phyloP scores from a whole-genome alignment of 2,797 vertebrate species.

The Pogoniulus pusillus region DNA sequence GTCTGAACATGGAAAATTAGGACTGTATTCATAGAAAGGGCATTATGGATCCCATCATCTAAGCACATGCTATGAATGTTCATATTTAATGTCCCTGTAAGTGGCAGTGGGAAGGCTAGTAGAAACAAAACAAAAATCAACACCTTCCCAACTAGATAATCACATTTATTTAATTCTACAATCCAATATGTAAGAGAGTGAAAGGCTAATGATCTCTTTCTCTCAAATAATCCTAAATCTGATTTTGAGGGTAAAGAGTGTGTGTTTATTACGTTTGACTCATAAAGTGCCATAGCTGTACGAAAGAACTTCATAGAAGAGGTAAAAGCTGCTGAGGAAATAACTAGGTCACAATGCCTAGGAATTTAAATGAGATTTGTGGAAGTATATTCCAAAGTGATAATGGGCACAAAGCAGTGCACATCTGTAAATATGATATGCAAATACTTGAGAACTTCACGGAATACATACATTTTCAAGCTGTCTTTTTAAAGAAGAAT shows the following conservation, averaged over 20 bases:
- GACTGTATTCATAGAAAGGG: neutral
- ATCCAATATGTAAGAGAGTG: neutral
- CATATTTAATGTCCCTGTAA: neutral
- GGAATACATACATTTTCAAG: neutral
- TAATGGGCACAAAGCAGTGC: neutral
- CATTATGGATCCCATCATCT: neutral
- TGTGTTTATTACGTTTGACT: neutral
- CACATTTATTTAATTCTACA: slow-evolving; percentile 4
- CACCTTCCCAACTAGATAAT: neutral
- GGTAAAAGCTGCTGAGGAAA: slow-evolving; percentile 19
- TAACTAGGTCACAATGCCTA: slow-evolving; percentile 40
- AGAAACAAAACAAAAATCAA: neutral
- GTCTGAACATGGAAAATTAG: neutral
- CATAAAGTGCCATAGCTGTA: neutral
- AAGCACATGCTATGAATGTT: neutral
- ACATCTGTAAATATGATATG: neutral
- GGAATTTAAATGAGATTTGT: slow-evolving; percentile 48
- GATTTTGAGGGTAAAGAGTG: neutral
- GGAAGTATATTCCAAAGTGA: neutral
- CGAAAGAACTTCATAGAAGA: neutral
- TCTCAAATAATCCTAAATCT: neutral
- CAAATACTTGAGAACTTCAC: neutral
- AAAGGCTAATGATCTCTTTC: neutral
- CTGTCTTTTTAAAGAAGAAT: neutral
- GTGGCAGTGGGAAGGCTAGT: neutral